Evolutionary conservation across 2,113 vertebrate species (phyloP).

Genomic region (Eublepharis macularius): DNA sequence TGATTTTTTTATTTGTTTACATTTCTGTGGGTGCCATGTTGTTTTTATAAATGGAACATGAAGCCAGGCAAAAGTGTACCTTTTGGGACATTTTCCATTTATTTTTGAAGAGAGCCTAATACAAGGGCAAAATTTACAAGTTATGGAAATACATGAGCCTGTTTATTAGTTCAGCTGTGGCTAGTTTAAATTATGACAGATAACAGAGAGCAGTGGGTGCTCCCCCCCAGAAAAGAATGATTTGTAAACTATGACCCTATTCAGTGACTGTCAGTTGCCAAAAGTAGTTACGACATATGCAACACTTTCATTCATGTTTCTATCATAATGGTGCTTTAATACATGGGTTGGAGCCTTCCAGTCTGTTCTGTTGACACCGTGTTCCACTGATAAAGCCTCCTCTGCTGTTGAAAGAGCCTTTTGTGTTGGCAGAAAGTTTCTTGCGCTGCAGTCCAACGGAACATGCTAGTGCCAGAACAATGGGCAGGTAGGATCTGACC

Average conservation of each 20-base stretch:
- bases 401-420: too few relatives aligned
- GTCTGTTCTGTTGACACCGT: too few relatives aligned
- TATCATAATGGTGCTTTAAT: background rate
- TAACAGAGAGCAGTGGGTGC: background rate
- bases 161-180: background rate
- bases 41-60: background rate
- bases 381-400: too few relatives aligned
- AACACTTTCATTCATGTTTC: background rate
- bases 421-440: too few relatives aligned
- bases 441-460: too few relatives aligned
- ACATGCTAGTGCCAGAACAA: too few relatives aligned
- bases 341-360: too few relatives aligned
- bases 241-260: background rate
- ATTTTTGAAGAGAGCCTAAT: background rate
- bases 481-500: too few relatives aligned
- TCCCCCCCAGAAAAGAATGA: background rate
- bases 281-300: background rate
- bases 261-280: background rate
- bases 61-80: too few relatives aligned
- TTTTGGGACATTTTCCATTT: background rate
- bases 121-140: background rate
- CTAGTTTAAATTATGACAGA: background rate
- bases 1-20: background rate
- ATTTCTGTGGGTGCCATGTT: background rate
- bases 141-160: background rate